Percentiles rank a stretch among this genome's conserved stretches.
phyloP scores from a whole-genome alignment of 1,140 invertebrate species.

The Batillaria attramentaria region DNA sequence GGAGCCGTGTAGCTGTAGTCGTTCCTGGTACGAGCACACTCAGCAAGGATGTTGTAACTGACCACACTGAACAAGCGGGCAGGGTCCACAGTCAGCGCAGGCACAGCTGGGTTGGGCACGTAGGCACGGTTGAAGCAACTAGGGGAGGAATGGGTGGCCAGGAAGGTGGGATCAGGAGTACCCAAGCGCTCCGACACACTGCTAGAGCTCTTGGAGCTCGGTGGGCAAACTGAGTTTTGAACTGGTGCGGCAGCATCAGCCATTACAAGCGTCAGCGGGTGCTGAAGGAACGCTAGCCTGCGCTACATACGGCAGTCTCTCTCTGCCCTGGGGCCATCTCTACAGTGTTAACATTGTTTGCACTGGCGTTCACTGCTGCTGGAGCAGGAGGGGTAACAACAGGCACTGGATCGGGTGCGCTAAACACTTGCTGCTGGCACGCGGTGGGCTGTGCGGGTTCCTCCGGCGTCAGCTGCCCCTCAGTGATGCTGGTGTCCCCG shows the following conservation, averaged over 20 bases:
- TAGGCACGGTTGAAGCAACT: conserved; percentile 55
- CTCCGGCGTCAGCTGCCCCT: no score
- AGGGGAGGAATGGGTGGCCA: conserved; percentile 35
- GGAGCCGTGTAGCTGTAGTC: conserved; percentile 64
- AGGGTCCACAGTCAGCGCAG: conserved; percentile 36
- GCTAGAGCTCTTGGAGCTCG: conserved; percentile 7
- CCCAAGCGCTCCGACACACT: conserved; percentile 4
- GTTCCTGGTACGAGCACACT: conserved; percentile 58
- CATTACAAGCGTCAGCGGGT: background rate
- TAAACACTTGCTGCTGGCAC: no score
- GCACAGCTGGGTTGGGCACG: conserved; percentile 53
- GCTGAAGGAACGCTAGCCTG: no score
- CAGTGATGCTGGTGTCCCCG: conserved; percentile 3
- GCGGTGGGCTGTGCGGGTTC: no score
- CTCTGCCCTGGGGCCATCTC: no score
- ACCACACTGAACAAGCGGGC: conserved; percentile 63
- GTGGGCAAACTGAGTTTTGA: background rate
- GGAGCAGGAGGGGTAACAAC: no score
- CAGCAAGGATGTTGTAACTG: conserved; percentile 70
- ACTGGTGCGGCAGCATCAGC: background rate
- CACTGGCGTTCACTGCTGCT: no score
- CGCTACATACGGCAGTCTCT: no score
- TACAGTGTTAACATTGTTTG: no score
- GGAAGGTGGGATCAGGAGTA: conserved; percentile 23
- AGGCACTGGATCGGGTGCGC: no score